Base-by-base conservation (phyloP, 1,140 invertebrate genomes). In the Lanistes nyassanus region DNA sequence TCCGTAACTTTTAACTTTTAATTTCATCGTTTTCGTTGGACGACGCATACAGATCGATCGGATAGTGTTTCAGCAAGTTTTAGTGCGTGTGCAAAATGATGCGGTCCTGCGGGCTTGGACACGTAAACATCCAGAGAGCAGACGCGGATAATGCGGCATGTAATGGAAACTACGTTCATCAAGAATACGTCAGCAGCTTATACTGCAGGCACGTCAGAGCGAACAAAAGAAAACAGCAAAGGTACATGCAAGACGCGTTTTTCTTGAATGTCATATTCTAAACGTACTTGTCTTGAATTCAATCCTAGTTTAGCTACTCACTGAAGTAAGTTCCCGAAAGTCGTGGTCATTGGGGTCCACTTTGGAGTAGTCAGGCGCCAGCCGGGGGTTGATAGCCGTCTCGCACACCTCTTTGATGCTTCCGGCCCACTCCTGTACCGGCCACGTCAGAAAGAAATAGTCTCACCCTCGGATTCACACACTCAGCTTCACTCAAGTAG, bases 361-460 rank as follows among this genome's bases (percentile, higher is more conserved):
- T 9, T 39, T 36, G 5, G 29, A 31, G 65, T 67, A 67, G 65
- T 67, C 65, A 39, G 37, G n/a, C 3, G 31, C 65, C 39, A 67
- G 60, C 13, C 62, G 66, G 9, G 81, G 81, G 67, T 80, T 67
- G 37, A 82, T 79, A 0, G 82, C 82, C 39, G 56, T 74, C 47
- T 79, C 75, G 72, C 82, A 84, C 23, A 77, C 78, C n/a, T 81
- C 58, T 31, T 78, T 53, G 29, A 84, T 84, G 42, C 78, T 80
- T 16, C 36, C 56, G 0, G 82, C 81, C 82, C 82, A 84, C 65
- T 84, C 82, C 81, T 84, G 51, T 3, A 56, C 19, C 29, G 70
- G n/a, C n/a, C n/a, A n/a, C n/a, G n/a, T n/a, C n/a, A n/a, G n/a
- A n/a, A n/a, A n/a, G n/a, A n/a, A n/a, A n/a, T n/a, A n/a, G n/a